These are phyloP conservation scores for Periophthalmus magnuspinnatus DNA, from an alignment of 2,797 vertebrate species.

Conservation along the genomic window DNA sequence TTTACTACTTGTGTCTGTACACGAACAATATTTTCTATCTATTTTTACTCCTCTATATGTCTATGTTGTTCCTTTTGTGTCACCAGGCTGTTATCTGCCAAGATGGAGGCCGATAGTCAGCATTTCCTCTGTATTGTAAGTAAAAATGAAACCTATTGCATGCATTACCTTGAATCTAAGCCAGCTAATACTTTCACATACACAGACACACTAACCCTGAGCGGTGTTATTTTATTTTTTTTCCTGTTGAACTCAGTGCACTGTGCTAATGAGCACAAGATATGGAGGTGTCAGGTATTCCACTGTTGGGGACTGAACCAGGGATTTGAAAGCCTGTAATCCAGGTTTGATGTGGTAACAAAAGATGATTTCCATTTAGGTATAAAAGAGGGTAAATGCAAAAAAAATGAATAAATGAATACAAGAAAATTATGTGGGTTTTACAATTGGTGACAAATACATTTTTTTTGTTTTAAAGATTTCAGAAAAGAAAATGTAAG, in stretches of 20 bases:
- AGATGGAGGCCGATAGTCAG: conserved; percentile 8
- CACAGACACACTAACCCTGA: background rate
- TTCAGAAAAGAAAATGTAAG: conserved; percentile 19
- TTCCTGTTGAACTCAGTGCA: background rate
- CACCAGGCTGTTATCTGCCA: conserved; percentile 21
- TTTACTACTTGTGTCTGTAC: too few relatives aligned
- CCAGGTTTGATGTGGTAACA: conserved; percentile 24
- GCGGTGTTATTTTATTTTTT: background rate
- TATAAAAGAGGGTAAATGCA: conserved; percentile 8
- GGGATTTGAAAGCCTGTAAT: conserved; percentile 37
- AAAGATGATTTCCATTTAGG: conserved; percentile 16
- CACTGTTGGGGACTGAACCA: conserved; percentile 27
- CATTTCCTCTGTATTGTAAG: conserved; percentile 7
- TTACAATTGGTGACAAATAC: background rate
- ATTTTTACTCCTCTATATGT: too few relatives aligned
- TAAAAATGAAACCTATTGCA: conserved; percentile 13
- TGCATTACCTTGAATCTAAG: conserved; percentile 13
- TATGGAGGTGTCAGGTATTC: conserved; percentile 7
- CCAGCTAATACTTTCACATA: conserved; percentile 2
- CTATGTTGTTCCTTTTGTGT: background rate
- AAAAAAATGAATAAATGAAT: background rate
- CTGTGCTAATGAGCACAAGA: background rate
- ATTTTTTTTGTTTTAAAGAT: background rate
- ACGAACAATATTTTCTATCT: too few relatives aligned
- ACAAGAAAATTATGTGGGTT: background rate